Evolutionary conservation across 2,797 vertebrate species (phyloP).

Genomic region (Heliangelus exortis): DNA sequence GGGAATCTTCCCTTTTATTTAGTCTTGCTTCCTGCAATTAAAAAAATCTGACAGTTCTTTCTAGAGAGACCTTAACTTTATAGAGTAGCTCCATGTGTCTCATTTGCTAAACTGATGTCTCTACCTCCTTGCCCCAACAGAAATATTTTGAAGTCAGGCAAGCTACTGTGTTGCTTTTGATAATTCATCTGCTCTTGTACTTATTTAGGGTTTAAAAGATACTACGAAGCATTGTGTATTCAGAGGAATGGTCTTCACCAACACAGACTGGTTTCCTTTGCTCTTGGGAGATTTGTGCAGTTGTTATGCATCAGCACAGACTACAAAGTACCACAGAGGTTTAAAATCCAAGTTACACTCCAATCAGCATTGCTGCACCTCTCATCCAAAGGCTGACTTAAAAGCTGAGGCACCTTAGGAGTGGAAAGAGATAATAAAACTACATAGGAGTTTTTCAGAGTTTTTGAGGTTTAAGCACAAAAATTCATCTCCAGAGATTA

Average conservation of each 20-base stretch:
- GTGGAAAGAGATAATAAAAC: background rate
- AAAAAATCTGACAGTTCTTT: background rate
- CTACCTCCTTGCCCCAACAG: background rate
- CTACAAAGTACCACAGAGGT: background rate
- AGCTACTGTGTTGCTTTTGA: background rate
- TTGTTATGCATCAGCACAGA: background rate
- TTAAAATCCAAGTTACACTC: background rate
- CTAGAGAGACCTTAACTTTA: background rate
- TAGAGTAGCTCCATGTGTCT: background rate
- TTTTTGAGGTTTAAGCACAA: background rate
- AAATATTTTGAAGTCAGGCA: background rate
- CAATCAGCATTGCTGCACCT: background rate
- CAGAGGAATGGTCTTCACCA: background rate
- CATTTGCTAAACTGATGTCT: background rate
- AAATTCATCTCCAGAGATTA: background rate
- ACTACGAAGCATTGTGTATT: background rate
- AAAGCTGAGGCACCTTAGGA: background rate
- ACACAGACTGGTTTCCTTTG: background rate
- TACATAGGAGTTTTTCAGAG: background rate
- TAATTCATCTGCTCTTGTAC: background rate
- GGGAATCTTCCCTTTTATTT: background rate
- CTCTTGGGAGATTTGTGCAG: background rate
- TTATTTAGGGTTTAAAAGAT: background rate
- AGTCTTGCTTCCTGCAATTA: background rate
- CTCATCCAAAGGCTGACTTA: background rate